These are phyloP conservation scores for Tachypleus tridentatus DNA, from an alignment of 1,140 invertebrate species.

Conservation along the genomic window DNA sequence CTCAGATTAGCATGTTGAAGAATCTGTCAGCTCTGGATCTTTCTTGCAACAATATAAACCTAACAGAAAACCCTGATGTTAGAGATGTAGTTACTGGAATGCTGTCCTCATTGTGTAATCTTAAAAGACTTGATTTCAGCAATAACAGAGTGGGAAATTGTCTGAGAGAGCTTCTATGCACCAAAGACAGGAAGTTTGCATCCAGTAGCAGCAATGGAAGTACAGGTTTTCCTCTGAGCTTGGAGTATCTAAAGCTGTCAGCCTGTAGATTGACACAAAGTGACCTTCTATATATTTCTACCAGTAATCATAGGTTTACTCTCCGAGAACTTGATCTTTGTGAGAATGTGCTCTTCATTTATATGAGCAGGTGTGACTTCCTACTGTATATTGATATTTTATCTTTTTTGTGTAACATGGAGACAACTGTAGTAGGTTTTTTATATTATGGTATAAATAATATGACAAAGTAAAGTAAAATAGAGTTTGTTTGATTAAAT, in stretches of 20 bases:
- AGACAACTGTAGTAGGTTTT: too few relatives aligned
- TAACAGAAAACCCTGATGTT: background rate
- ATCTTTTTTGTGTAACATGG: too few relatives aligned
- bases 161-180: background rate
- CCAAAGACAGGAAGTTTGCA: background rate
- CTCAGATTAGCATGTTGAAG: background rate
- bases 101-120: background rate
- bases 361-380: too few relatives aligned
- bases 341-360: background rate
- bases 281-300: background rate
- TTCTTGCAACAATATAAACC: background rate
- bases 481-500: too few relatives aligned
- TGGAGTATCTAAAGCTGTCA: constrained; percentile 1
- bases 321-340: background rate
- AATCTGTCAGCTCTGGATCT: background rate
- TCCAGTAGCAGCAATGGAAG: background rate
- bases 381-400: too few relatives aligned
- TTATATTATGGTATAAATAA: too few relatives aligned
- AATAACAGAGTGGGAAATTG: background rate
- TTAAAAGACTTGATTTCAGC: background rate
- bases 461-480: too few relatives aligned
- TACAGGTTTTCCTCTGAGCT: background rate
- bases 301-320: background rate
- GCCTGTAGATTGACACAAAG: background rate
- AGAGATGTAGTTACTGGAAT: background rate